A percentile compares a stretch with the other conserved stretches of the same genome.
phyloP scores from a whole-genome alignment of 2,888 invertebrate genomes.

The Myopa tessellatipennis region DNA sequence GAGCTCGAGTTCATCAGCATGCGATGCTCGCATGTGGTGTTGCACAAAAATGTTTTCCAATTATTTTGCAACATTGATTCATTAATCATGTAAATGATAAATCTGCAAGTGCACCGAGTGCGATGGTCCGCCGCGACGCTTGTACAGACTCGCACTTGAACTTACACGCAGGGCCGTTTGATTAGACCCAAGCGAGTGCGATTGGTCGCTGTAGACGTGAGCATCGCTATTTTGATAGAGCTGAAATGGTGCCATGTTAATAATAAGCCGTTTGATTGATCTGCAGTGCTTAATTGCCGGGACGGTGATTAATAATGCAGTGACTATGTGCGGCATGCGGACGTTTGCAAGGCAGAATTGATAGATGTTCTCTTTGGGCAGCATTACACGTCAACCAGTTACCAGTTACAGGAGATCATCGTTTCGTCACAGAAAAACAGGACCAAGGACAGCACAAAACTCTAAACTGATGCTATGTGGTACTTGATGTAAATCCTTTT shows the following conservation, averaged over 20 bases:
- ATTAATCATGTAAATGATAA: constrained; percentile 63
- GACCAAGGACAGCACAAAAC: too few species aligned
- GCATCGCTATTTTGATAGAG: constrained; percentile 9
- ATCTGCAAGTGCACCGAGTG: constrained; percentile 48
- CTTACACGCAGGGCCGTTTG: constrained; percentile 6
- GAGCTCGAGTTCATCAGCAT: constrained; percentile 31
- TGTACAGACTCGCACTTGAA: neutral
- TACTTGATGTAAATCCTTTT: too few species aligned
- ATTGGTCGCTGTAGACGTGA: neutral
- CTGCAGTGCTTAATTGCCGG: constrained; percentile 21
- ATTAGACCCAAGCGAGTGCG: neutral
- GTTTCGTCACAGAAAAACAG: neutral
- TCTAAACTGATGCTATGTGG: too few species aligned
- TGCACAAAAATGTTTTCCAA: constrained; percentile 59
- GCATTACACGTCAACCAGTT: neutral
- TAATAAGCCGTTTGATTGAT: constrained; percentile 28
- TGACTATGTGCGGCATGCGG: neutral
- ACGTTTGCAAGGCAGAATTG: neutral
- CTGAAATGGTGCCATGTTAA: neutral
- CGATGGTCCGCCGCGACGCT: neutral
- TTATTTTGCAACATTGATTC: constrained; percentile 60
- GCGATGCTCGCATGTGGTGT: constrained; percentile 42
- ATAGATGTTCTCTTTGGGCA: neutral
- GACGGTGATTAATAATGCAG: constrained; percentile 19
- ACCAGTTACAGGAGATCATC: neutral